Evolutionary conservation across 1,140 invertebrate species (phyloP), one percentile per base, ranked within the genome.

Genomic region (Pseudobourletiella spinata): DNA sequence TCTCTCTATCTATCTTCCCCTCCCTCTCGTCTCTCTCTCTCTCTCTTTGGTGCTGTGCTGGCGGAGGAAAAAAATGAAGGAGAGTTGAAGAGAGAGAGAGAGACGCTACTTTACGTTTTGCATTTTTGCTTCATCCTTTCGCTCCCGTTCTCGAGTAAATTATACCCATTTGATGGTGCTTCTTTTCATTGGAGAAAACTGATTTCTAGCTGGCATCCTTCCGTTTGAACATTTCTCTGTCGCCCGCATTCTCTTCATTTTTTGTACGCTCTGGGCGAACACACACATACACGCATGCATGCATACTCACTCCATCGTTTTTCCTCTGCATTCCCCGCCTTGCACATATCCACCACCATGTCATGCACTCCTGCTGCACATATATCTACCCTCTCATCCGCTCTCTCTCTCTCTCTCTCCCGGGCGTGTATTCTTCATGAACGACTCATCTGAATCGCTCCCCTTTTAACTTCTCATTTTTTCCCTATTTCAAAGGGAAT

Each of bases 131-230:
- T 50, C 42, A 46, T 59, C 42, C 22, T 50, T 32, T 30, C 30
- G 25, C 39, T 57, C 54, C 29, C 51, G 11, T 54, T 42, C 18
- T 57, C 30, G 44, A 59, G 43, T 59, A 59, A 59, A 59, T 59
- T 59, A 59, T 44, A 50, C 42, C 57, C 57, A 59, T 59, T 59
- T 59, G 57, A 59, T 46, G 44, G 57, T 20, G 43, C 43, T 46
- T 29, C 25, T 25, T 51, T 51, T 51, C 48, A 51, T 51, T 26
- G 24, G 26, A 46, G 30, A 57, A 57, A 43, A 57, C 56, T 57
- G 56, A 57, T 57, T 57, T 57, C 56, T 39, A 16, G 16, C 18
- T 57, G 35, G 32, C 39, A 57, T 30, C 42, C 20, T 46, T 28
- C 25, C 22, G 44, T 48, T 59, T 46, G 24, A 46, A 48, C 43